phyloP scores from a whole-genome alignment of 2,113 vertebrate genomes.

The Misgurnus mizolepis region DNA sequence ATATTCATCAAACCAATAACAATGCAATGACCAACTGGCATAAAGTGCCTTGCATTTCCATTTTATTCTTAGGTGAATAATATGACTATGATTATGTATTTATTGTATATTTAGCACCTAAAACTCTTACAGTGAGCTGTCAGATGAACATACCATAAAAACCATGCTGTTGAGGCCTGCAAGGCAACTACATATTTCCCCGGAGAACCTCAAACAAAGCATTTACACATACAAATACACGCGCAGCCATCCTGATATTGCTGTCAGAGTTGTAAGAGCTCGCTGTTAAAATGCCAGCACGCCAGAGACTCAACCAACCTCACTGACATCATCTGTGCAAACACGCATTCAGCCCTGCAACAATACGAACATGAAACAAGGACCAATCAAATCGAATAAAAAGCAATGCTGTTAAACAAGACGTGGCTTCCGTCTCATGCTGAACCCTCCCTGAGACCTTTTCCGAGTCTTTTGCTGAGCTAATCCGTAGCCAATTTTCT shows the following conservation, averaged over 20 bases:
- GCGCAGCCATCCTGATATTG: not conserved
- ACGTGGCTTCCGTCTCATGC: not conserved
- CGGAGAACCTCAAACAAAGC: not conserved
- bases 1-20: conserved; percentile 37
- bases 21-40: conserved; percentile 41
- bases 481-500: conserved; percentile 69
- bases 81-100: conserved; percentile 36
- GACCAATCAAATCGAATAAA: not conserved
- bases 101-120: conserved; percentile 41
- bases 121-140: not conserved
- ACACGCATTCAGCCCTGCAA: not conserved
- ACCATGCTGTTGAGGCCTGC: not conserved
- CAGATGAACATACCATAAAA: not conserved
- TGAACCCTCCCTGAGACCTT: not conserved
- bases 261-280: not conserved
- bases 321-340: conserved; percentile 1
- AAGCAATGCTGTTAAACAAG: conserved; percentile 1
- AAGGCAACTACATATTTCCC: not conserved
- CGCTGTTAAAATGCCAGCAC: conserved; percentile 6
- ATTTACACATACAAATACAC: not conserved
- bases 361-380: not conserved
- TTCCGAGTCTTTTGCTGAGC: conserved; percentile 46
- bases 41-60: conserved; percentile 13
- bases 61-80: conserved; percentile 49
- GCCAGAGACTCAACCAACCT: conserved; percentile 3